Evolutionary conservation across 2,113 vertebrate species (phyloP).

Genomic region (Lynx canadensis): DNA sequence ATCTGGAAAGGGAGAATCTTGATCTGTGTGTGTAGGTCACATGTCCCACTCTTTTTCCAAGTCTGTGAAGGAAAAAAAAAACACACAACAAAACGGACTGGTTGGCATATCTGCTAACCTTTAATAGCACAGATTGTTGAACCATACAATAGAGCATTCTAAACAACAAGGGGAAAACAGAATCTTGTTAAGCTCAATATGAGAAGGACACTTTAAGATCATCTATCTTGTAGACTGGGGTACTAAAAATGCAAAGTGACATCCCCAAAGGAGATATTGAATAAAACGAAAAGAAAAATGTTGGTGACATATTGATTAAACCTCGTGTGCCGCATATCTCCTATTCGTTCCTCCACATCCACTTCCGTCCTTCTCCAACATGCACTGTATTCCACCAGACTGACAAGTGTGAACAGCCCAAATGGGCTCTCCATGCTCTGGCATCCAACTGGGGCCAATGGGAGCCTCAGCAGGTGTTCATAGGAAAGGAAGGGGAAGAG

Average conservation of each 20-base stretch:
- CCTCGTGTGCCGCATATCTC: rapidly evolving
- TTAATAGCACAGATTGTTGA: constrained; percentile 5
- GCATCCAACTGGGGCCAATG: not conserved
- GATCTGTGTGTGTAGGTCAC: not conserved
- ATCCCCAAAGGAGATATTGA: constrained; percentile 66
- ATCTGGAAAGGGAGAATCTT: not conserved
- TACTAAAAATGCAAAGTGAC: constrained; percentile 74
- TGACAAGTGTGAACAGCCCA: not conserved
- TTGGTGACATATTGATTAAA: constrained; percentile 70
- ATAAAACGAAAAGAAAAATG: constrained; percentile 52
- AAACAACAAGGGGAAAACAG: constrained; percentile 20
- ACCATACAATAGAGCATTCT: not conserved
- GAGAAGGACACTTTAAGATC: constrained; percentile 70
- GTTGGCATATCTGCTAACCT: constrained; percentile 19
- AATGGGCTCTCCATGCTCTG: not conserved
- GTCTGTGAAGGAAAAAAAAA: not conserved
- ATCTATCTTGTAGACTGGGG: constrained; percentile 71
- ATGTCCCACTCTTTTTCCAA: not conserved
- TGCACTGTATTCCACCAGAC: too few species aligned
- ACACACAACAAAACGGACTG: too few species aligned
- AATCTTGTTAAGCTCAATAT: constrained; percentile 61
- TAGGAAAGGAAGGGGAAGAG: not conserved
- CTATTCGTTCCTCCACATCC: not conserved
- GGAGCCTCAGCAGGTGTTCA: not conserved
- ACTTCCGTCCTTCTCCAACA: not conserved